phyloP scores from a whole-genome alignment of 2,888 invertebrate species.

The Brachypterus glaber region DNA sequence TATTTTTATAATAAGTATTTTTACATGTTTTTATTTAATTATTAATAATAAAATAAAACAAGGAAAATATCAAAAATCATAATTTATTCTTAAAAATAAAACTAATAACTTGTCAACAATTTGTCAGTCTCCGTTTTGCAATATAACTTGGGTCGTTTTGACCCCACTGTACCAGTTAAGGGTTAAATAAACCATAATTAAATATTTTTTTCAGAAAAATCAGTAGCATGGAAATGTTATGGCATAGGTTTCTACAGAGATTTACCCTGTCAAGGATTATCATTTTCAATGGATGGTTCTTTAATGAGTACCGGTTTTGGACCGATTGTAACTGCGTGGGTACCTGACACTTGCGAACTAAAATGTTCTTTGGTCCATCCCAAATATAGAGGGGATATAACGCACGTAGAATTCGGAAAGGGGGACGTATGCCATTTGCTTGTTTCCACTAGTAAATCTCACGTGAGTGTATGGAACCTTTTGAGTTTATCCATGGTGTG shows the following conservation, averaged over 20 bases:
- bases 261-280: conserved; percentile 47
- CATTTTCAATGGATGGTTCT: conserved; percentile 69
- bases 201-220: conserved; percentile 39
- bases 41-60: conserved; percentile 12
- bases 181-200: no score
- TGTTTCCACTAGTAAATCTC: conserved; percentile 47
- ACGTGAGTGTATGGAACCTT: conserved; percentile 63
- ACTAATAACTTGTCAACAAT: no score
- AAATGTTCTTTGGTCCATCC: conserved; percentile 47
- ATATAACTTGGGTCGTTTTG: no score
- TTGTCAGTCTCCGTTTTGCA: no score
- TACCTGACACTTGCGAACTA: conserved; percentile 49
- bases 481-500: conserved; percentile 59
- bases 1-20: no score
- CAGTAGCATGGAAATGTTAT: conserved; percentile 56
- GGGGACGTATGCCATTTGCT: conserved; percentile 48
- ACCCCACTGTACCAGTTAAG: no score
- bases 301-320: conserved; percentile 61
- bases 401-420: conserved; percentile 50
- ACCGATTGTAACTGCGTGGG: conserved; percentile 59
- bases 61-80: conserved; percentile 1
- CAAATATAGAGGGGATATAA: conserved; percentile 30
- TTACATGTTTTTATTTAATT: neutral
- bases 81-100: no score
- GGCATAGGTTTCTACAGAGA: conserved; percentile 54